Evolutionary conservation across 2,888 invertebrate genomes (phyloP).

Genomic region (Myathropa florea): DNA sequence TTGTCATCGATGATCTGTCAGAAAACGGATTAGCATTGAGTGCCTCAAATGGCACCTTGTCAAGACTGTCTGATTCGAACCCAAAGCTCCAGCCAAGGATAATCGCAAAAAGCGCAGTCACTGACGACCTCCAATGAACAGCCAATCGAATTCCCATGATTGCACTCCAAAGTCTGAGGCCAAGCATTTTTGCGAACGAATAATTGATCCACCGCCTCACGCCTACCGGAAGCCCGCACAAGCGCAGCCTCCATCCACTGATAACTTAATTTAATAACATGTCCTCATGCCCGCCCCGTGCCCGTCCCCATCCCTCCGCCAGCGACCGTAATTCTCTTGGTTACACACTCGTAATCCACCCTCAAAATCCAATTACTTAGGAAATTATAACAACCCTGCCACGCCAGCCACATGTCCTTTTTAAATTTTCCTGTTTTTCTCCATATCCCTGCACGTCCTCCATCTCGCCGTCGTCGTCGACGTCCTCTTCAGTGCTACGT

Average conservation of each 20-base stretch:
- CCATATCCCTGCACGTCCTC: not conserved
- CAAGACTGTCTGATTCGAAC: no score
- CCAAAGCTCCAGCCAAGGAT: no score
- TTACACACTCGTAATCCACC: conserved; percentile 29
- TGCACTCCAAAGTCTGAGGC: not conserved
- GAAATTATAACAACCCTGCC: conserved; percentile 40
- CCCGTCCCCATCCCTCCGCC: not conserved
- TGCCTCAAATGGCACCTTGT: no score
- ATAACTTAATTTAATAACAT: not conserved
- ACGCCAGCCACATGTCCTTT: conserved; percentile 17
- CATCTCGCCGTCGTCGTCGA: not conserved
- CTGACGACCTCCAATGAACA: no score
- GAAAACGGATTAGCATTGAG: no score
- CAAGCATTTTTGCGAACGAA: not conserved
- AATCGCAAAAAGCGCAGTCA: no score
- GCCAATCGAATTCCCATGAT: no score
- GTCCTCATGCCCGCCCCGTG: not conserved
- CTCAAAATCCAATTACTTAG: conserved; percentile 55
- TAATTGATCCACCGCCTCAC: not conserved
- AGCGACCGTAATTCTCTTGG: not conserved
- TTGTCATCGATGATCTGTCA: no score
- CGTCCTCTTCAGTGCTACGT: not conserved
- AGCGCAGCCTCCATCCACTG: not conserved
- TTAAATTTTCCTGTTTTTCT: not conserved
- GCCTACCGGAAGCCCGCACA: not conserved